phyloP scores from a whole-genome alignment of 2,888 invertebrate genomes.

The Pristionchus mayeri region DNA sequence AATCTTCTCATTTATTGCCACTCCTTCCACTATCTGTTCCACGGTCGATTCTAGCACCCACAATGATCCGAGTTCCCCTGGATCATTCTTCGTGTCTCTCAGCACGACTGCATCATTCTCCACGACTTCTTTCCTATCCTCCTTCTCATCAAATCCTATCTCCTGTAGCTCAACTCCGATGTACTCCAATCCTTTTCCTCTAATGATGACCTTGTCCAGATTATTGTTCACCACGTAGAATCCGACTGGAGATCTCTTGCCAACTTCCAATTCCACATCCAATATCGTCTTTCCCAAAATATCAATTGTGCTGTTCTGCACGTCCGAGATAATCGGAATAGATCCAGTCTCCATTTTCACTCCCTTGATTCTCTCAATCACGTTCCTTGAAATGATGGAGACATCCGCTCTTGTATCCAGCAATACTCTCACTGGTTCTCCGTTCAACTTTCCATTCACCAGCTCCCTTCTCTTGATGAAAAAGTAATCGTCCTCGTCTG shows the following conservation, averaged over 20 bases:
- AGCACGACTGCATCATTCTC: not conserved
- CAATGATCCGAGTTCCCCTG: not conserved
- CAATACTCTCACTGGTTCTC: not conserved
- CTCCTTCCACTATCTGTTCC: not conserved
- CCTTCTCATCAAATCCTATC: not conserved
- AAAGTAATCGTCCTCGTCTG: not conserved
- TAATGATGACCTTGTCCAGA: too few species aligned
- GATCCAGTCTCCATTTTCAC: not conserved
- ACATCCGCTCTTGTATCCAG: not conserved
- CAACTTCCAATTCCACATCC: not conserved
- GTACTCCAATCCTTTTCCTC: not conserved
- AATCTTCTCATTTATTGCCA: not conserved
- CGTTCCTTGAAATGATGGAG: not conserved
- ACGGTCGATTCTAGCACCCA: not conserved
- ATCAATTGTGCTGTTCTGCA: not conserved
- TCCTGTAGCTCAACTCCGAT: not conserved
- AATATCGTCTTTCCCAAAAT: not conserved
- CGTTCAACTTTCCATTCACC: not conserved
- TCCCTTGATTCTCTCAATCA: not conserved
- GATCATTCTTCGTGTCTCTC: not conserved
- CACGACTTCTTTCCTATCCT: not conserved
- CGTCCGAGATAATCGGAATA: not conserved
- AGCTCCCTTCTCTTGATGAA: not conserved
- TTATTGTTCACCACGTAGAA: not conserved
- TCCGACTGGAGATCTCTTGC: not conserved